Evolutionary conservation across 35 echinoderm and acorn worm species (phyloP).

Genomic region (Lytechinus variegatus): DNA sequence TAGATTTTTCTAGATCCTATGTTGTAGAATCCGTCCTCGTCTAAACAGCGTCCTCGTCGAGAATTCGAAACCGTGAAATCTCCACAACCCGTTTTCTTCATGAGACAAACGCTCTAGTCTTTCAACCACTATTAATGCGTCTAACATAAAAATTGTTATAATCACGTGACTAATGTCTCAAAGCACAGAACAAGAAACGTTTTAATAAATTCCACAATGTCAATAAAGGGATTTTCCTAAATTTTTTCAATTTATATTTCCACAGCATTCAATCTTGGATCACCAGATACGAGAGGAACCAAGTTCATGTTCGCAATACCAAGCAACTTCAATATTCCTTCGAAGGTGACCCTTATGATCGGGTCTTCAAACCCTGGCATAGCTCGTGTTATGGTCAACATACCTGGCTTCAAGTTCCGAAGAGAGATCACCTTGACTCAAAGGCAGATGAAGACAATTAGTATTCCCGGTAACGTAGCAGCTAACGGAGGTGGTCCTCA

Average conservation of each 20-base stretch:
- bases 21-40: no score
- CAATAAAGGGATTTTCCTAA: no score
- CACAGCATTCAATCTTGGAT: neutral
- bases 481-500: conserved; percentile 73
- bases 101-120: no score
- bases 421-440: conserved; percentile 45
- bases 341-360: conserved; percentile 64
- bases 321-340: conserved; percentile 68
- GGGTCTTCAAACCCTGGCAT: conserved; percentile 57
- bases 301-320: conserved; percentile 87
- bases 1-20: no score
- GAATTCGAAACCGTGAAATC: no score
- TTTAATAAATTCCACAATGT: no score
- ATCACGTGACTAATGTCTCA: no score
- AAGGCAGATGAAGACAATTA: conserved; percentile 16
- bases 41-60: no score
- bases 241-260: neutral
- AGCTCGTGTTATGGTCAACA: conserved; percentile 54
- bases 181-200: no score
- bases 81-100: no score
- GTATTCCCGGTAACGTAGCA: conserved; percentile 64
- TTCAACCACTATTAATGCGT: no score
- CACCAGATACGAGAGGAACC: conserved; percentile 72
- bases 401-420: conserved; percentile 60
- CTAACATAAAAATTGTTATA: no score